Base-by-base conservation (phyloP, 2,888 invertebrate genomes). In the Meloe dianella region DNA sequence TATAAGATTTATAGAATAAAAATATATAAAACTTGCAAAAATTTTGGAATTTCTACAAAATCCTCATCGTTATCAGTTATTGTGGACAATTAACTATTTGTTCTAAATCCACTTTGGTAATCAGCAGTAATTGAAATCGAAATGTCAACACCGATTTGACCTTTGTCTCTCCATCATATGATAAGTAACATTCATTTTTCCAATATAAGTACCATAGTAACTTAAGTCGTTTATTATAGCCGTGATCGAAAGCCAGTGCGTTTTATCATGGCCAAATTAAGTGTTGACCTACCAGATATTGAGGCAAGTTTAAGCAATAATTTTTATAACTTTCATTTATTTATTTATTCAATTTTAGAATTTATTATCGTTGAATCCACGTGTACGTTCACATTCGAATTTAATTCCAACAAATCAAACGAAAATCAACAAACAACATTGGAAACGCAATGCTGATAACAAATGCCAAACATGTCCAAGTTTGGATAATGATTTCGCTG, bases 371-470 rank as follows among this genome's bases (percentile, higher is more conserved):
- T 82, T 98, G 65, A 98, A 98, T 85, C 97, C 98, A 0, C 90
- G 89, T 59, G 90, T 93, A 0, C 91, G 90, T 74, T 87, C 87
- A 0, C 89, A 90, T 78, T 93, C 95, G 5, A 92, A 89, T 73
- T 84, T 95, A 58, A 89, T 94, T n/a, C 94, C 98, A 10, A 94
- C 97, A 24, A 86, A 87, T 10, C 87, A 88, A 60, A 98, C 98
- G 0, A 97, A 98, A 85, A 87, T 87, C 73, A 92, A 91, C 75
- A 98, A 97, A 81, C 89, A 91, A 71, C 94, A 95, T 75, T 99
- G 98, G 98, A 99, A 98, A 84, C 88, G 98, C 68, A 99, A 98
- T 82, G 83, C 87, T 0, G 91, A 93, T 78, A 92, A 94, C 77
- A 91, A 91, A 77, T 97, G 96, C 81, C 87, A 91, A 94, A 85